phyloP scores from a whole-genome alignment of 2,888 invertebrate species.

The Pecten maximus region DNA sequence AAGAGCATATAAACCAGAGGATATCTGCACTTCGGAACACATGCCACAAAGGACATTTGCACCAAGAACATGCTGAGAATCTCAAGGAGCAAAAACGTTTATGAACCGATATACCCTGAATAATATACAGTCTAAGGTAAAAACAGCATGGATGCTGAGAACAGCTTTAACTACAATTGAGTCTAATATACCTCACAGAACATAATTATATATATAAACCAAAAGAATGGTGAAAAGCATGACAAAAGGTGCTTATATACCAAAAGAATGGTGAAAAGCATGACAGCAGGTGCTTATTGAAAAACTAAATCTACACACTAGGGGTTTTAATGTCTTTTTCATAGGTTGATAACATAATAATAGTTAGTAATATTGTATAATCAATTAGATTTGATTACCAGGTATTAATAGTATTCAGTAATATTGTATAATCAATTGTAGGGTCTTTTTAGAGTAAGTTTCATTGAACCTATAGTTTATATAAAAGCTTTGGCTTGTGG shows the following conservation, averaged over 20 bases:
- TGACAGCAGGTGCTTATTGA: background rate
- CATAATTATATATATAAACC: too few species aligned
- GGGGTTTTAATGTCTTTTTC: too few species aligned
- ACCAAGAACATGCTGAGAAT: too few species aligned
- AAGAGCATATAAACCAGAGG: too few species aligned
- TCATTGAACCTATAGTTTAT: background rate
- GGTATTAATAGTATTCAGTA: background rate
- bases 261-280: background rate
- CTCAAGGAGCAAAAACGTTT: too few species aligned
- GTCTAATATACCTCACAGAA: too few species aligned
- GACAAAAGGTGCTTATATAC: background rate
- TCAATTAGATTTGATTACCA: background rate
- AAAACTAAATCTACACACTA: background rate
- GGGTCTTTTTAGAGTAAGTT: background rate
- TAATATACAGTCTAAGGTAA: too few species aligned
- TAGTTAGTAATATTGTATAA: background rate
- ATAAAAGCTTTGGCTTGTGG: background rate
- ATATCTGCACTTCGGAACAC: too few species aligned
- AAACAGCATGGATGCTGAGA: too few species aligned
- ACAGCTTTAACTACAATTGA: too few species aligned
- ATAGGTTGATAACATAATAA: background rate
- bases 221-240: background rate
- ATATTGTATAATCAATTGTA: background rate
- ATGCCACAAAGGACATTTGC: too few species aligned
- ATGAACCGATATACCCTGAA: too few species aligned